phyloP scores from a whole-genome alignment of 2,797 vertebrate genomes.

The Psittacula echo region DNA sequence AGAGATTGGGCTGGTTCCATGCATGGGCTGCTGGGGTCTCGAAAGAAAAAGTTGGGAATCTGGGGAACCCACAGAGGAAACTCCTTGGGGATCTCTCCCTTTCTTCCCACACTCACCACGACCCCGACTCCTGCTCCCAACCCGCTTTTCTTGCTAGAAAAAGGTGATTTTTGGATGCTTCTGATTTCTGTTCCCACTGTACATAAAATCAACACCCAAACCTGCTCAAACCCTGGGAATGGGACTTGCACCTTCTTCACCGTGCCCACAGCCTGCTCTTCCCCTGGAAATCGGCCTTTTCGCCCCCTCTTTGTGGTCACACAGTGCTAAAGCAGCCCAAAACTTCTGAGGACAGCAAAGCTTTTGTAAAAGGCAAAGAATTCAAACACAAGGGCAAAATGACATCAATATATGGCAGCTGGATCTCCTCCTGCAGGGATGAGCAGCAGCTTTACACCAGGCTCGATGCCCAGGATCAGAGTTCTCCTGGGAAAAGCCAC shows the following conservation, averaged over 20 bases:
- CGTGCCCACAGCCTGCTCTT: neutral
- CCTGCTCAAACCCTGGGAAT: neutral
- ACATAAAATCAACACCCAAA: neutral
- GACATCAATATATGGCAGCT: neutral
- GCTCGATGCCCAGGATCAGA: neutral
- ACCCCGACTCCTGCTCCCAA: neutral
- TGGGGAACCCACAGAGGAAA: neutral
- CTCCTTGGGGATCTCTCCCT: neutral
- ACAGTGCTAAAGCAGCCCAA: neutral
- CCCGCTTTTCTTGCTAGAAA: neutral
- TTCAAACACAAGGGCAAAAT: neutral
- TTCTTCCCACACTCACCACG: neutral
- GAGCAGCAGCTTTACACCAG: slow-evolving; percentile 19
- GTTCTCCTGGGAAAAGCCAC: neutral
- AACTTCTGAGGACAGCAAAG: neutral
- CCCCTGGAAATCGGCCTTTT: neutral
- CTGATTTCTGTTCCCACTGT: neutral
- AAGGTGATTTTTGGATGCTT: neutral
- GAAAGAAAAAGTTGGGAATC: neutral
- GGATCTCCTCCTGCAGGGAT: slow-evolving; percentile 49
- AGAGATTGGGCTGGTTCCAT: neutral
- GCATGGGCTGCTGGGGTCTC: rapidly evolving
- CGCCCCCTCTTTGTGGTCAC: neutral
- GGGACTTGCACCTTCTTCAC: neutral
- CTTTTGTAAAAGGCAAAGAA: neutral